A percentile compares a stretch with the other conserved stretches of the same genome.
phyloP scores from a whole-genome alignment of 2,113 vertebrate genomes.

The Loxodonta africana region DNA sequence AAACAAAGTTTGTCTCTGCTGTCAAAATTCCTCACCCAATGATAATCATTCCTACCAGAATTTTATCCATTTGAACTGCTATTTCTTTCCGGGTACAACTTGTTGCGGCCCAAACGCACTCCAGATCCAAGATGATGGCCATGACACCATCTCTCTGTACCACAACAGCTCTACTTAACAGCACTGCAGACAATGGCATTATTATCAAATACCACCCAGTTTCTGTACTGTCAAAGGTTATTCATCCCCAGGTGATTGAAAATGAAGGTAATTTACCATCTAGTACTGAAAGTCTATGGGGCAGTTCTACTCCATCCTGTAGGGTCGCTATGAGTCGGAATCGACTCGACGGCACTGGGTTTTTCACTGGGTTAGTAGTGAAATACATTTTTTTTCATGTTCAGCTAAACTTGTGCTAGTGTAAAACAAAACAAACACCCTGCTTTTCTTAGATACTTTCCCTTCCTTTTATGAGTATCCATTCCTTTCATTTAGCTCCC shows the following conservation, averaged over 20 bases:
- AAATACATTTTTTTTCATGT: constrained; percentile 34
- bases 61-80: constrained; percentile 38
- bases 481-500: not conserved
- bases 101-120: constrained; percentile 25
- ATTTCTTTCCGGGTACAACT: constrained; percentile 49
- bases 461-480: not conserved
- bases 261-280: constrained; percentile 57
- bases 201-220: constrained; percentile 53
- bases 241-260: constrained; percentile 55
- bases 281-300: not conserved
- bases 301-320: too few relatives aligned
- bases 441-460: not conserved
- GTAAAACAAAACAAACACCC: not conserved
- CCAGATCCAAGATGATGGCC: not conserved
- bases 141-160: constrained; percentile 2
- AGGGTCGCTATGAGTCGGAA: too few relatives aligned
- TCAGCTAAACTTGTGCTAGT: not conserved
- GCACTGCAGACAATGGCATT: constrained; percentile 25
- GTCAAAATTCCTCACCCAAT: constrained; percentile 70
- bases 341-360: too few relatives aligned
- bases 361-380: not conserved
- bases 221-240: constrained; percentile 55
- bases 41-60: constrained; percentile 60
- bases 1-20: constrained; percentile 77
- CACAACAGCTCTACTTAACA: not conserved